Percentiles rank a stretch among this genome's conserved stretches.
Evolutionary conservation across 2,888 invertebrate species (phyloP).

Genomic region (Endotricha flammealis): DNA sequence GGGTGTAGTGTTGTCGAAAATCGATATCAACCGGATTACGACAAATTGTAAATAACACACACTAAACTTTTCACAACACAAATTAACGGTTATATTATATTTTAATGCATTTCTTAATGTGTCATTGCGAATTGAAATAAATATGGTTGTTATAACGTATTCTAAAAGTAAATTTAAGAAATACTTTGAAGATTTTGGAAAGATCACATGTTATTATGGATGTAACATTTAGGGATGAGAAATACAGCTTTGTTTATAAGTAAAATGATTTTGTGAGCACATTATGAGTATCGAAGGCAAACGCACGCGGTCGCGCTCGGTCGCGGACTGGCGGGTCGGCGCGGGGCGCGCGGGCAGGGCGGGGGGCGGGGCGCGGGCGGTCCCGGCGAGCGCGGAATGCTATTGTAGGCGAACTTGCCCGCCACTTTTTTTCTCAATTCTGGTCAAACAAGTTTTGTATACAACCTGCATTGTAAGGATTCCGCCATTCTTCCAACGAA

Average conservation of each 20-base stretch:
- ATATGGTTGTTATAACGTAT: conserved; percentile 19
- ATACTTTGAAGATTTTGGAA: not conserved
- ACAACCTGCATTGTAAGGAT: conserved; percentile 78
- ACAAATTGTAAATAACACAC: conserved; percentile 43
- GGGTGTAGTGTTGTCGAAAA: conserved; percentile 50
- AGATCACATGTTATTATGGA: conserved; percentile 23
- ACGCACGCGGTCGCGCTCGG: conserved; percentile 59
- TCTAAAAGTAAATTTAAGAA: not conserved
- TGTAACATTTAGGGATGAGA: conserved; percentile 26
- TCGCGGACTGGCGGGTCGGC: conserved; percentile 50
- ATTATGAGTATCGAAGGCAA: conserved; percentile 28
- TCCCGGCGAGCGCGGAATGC: conserved; percentile 59
- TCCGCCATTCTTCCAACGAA: conserved; percentile 71
- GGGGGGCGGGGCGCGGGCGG: conserved; percentile 62
- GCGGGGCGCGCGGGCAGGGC: conserved; percentile 39
- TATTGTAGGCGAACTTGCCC: conserved; percentile 77
- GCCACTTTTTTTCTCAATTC: conserved; percentile 74
- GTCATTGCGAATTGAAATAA: conserved; percentile 22
- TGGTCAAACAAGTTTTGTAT: conserved; percentile 78
- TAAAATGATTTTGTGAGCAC: conserved; percentile 36
- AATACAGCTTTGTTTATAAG: conserved; percentile 43
- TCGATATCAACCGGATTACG: conserved; percentile 57
- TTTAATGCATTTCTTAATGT: conserved; percentile 35
- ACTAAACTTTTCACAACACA: conserved; percentile 53
- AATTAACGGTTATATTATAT: conserved; percentile 46